Percentiles rank a stretch among this genome's conserved stretches.
Conservation (phyloP, 2,797 vertebrate species). For the Gila robusta region DNA sequence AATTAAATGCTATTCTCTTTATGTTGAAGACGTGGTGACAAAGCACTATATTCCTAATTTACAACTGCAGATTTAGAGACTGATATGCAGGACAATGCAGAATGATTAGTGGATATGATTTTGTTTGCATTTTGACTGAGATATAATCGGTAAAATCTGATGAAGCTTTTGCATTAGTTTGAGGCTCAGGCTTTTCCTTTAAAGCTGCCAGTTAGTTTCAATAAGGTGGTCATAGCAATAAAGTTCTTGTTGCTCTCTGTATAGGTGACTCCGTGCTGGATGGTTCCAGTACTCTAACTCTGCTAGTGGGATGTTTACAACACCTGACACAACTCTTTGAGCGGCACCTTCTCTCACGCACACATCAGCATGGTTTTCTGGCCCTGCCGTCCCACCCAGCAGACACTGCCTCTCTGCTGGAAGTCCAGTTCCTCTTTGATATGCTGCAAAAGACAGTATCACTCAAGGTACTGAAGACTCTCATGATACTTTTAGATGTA, state of each 20-base stretch:
- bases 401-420: slow-evolving; percentile 86
- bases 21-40: not conserved
- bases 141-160: not conserved
- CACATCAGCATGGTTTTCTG: slow-evolving; percentile 86
- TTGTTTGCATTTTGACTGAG: not conserved
- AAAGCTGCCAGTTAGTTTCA: not conserved
- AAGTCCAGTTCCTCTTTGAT: slow-evolving; percentile 95
- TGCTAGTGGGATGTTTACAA: slow-evolving; percentile 86
- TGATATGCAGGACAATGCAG: not conserved
- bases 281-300: slow-evolving; percentile 90
- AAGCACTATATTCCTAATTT: not conserved
- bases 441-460: slow-evolving; percentile 93
- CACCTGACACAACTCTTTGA: slow-evolving; percentile 90
- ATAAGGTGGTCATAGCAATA: not conserved
- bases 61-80: not conserved
- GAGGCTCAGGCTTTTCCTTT: not conserved
- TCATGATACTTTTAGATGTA: not conserved
- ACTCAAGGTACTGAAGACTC: slow-evolving; percentile 83
- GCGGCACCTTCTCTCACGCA: slow-evolving; percentile 85
- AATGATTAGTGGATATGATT: not conserved
- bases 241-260: slow-evolving; percentile 3
- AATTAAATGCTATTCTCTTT: not conserved
- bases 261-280: slow-evolving; percentile 90
- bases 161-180: not conserved
- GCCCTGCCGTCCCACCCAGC: slow-evolving; percentile 94